phyloP scores from a whole-genome alignment of 2,113 vertebrate genomes.

The Lophotis ruficrista region DNA sequence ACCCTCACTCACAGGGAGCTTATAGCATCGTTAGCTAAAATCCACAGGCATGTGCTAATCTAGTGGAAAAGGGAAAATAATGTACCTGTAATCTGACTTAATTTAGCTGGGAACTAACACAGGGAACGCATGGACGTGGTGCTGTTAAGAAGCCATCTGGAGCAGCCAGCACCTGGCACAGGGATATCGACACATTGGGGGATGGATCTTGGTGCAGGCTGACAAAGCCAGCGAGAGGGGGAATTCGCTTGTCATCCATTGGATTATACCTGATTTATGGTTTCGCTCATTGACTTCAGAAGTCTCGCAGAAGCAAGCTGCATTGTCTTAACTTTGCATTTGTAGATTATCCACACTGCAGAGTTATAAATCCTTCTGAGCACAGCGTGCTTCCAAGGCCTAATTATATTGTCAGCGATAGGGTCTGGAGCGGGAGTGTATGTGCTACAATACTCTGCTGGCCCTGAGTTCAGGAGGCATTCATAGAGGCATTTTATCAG shows the following conservation, averaged over 20 bases:
- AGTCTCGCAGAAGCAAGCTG: not conserved
- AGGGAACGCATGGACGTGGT: not conserved
- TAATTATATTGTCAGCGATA: conserved; percentile 66
- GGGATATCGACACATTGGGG: not conserved
- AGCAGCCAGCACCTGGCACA: not conserved
- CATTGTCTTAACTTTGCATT: conserved; percentile 57
- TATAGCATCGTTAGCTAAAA: not conserved
- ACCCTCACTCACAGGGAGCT: not conserved
- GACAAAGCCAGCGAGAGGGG: not conserved
- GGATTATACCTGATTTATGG: conserved; percentile 8
- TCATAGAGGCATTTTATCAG: conserved; percentile 71
- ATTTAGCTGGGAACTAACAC: not conserved
- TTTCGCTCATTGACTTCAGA: conserved; percentile 3
- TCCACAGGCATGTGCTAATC: not conserved
- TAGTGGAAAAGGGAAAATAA: not conserved
- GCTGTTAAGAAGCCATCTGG: not conserved
- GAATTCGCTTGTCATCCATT: not conserved
- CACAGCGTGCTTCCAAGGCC: conserved; percentile 28
- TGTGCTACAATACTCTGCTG: conserved; percentile 40
- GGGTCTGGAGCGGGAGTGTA: conserved; percentile 47
- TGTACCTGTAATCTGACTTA: not conserved
- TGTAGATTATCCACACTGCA: conserved; percentile 42
- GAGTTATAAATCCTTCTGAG: conserved; percentile 68
- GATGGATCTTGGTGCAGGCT: not conserved
- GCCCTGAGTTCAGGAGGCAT: conserved; percentile 65